Evolutionary conservation across 2,797 vertebrate species (phyloP).

Genomic region (Hydrocynus forskahlii): DNA sequence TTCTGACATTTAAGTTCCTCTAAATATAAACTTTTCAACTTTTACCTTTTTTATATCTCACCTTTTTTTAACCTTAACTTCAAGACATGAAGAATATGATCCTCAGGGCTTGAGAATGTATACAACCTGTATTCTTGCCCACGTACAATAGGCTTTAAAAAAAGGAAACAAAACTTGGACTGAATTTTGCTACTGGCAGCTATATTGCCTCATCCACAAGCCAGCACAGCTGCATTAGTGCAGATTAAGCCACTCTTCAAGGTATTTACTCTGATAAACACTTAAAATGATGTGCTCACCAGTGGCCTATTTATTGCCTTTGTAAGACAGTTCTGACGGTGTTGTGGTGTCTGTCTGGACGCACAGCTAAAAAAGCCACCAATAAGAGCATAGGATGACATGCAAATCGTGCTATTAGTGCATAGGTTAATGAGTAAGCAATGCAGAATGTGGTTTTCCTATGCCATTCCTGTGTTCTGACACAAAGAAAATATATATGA

Average conservation of each 20-base stretch:
- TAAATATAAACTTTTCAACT: conserved; percentile 18
- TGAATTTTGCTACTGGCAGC: conserved; percentile 1
- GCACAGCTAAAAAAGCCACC: background rate
- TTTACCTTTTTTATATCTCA: background rate
- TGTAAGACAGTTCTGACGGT: background rate
- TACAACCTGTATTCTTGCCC: conserved; percentile 10
- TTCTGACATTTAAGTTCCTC: conserved; percentile 32
- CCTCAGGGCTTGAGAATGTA: background rate
- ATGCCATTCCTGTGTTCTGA: no score
- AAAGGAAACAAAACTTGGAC: background rate
- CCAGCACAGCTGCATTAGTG: conserved; percentile 16
- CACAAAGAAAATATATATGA: no score
- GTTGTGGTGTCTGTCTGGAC: no score
- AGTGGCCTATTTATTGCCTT: background rate
- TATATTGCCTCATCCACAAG: background rate
- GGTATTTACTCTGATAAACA: background rate
- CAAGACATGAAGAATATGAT: background rate
- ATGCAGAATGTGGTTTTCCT: background rate
- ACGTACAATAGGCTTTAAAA: background rate
- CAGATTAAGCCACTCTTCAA: no score
- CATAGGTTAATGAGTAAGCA: no score
- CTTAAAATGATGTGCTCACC: no score
- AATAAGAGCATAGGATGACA: background rate
- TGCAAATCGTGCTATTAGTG: no score
- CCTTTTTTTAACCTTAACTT: background rate